Conservation (phyloP, 2,113 vertebrate species). For the Corvus moneduloides region DNA sequence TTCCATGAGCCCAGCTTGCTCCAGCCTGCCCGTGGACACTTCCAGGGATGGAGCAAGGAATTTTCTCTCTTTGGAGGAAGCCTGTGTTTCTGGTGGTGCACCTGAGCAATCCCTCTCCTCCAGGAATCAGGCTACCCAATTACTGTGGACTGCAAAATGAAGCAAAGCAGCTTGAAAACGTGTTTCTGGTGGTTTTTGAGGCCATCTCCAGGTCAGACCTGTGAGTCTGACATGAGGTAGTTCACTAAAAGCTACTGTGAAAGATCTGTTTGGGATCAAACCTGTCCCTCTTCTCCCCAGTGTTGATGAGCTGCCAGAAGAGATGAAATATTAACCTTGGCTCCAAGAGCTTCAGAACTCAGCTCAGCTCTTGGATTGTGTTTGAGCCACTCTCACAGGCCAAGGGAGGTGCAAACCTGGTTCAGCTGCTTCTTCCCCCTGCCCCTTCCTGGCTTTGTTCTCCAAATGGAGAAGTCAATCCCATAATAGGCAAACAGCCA, state of each 20-base stretch:
- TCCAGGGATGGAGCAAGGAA: neutral
- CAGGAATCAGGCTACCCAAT: neutral
- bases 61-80: neutral
- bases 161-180: neutral
- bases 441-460: neutral
- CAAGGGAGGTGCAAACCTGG: neutral
- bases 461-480: slow-evolving; percentile 5
- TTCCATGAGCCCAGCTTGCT: neutral
- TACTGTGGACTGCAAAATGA: neutral
- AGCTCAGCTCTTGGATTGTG: neutral
- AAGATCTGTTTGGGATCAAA: neutral
- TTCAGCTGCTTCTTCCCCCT: neutral
- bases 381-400: neutral
- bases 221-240: neutral
- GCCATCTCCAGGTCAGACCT: neutral
- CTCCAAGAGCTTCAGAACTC: neutral
- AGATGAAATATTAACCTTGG: neutral
- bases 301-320: neutral
- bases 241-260: neutral
- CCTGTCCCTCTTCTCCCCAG: neutral
- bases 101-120: neutral
- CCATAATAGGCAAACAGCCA: neutral
- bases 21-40: neutral
- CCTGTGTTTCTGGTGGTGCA: neutral
- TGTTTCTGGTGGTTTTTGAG: neutral